A percentile compares a stretch with the other conserved stretches of the same genome.
phyloP scores from a whole-genome alignment of 2,797 vertebrate genomes.

The Acanthurus leucopareius region DNA sequence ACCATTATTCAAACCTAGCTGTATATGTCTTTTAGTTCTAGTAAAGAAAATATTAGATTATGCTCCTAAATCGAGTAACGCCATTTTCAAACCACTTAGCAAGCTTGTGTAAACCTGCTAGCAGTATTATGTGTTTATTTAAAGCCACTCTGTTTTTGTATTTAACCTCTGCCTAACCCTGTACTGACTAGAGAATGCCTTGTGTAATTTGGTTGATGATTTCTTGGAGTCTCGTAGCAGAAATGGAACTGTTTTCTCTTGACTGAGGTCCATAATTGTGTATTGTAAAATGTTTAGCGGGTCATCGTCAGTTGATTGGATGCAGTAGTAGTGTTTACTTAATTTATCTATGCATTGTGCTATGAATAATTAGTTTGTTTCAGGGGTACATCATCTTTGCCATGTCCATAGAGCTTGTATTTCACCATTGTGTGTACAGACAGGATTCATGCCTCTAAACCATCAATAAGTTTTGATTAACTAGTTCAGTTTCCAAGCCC shows the following conservation, averaged over 20 bases:
- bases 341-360: conserved; percentile 96
- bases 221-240: conserved; percentile 68
- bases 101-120: conserved; percentile 70
- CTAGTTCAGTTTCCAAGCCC: conserved; percentile 65
- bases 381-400: conserved; percentile 78
- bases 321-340: conserved; percentile 91
- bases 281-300: conserved; percentile 66
- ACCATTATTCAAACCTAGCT: conserved; percentile 43
- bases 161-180: conserved; percentile 61
- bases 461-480: conserved; percentile 55
- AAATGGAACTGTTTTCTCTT: conserved; percentile 55
- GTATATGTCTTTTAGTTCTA: conserved; percentile 42
- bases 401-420: conserved; percentile 61
- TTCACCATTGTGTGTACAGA: conserved; percentile 60
- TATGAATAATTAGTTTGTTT: conserved; percentile 85
- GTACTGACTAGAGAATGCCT: conserved; percentile 64
- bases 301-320: conserved; percentile 89
- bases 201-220: conserved; percentile 57
- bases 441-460: conserved; percentile 50
- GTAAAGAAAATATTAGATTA: conserved; percentile 3
- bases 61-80: conserved; percentile 53
- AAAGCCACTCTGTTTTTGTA: conserved; percentile 69
- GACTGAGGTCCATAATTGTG: conserved; percentile 78
- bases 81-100: conserved; percentile 57
- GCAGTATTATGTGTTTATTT: conserved; percentile 81